Percentiles rank a stretch among this genome's conserved stretches.
Evolutionary conservation across 2,888 invertebrate genomes (phyloP).

Genomic region (Abscondita cerata): DNA sequence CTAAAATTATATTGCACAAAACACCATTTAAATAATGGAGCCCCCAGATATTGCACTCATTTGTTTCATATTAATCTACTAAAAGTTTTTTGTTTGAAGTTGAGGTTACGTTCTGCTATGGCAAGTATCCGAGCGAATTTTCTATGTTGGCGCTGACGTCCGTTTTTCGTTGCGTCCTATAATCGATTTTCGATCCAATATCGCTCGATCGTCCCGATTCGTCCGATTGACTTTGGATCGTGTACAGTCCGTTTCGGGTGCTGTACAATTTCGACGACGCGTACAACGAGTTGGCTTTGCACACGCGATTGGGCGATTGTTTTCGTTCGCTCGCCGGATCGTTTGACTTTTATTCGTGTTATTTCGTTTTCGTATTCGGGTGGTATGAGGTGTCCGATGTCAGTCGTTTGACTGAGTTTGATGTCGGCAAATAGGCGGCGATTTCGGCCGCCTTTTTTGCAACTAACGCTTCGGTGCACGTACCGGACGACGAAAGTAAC

Average conservation of each 20-base stretch:
- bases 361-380: conserved; percentile 43
- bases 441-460: conserved; percentile 90
- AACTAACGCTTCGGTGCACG: conserved; percentile 70
- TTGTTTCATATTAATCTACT: not conserved
- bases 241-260: conserved; percentile 57
- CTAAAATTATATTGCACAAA: conserved; percentile 1
- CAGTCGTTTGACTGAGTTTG: conserved; percentile 73
- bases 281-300: conserved; percentile 46
- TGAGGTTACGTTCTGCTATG: conserved; percentile 52
- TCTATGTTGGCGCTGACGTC: conserved; percentile 65
- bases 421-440: conserved; percentile 85
- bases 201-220: conserved; percentile 54
- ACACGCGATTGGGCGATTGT: conserved; percentile 49
- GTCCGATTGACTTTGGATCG: conserved; percentile 59
- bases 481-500: conserved; percentile 35
- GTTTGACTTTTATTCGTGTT: conserved; percentile 35
- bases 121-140: conserved; percentile 70
- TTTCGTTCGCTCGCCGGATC: conserved; percentile 10
- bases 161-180: no score
- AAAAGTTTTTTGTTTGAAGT: not conserved
- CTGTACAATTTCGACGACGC: conserved; percentile 51
- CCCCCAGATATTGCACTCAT: conserved; percentile 2
- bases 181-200: conserved; percentile 37
- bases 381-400: conserved; percentile 63
- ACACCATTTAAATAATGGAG: conserved; percentile 6